These are phyloP conservation scores for Dexiosoma caninum DNA, from an alignment of 2,888 invertebrate species.

Conservation along the genomic window DNA sequence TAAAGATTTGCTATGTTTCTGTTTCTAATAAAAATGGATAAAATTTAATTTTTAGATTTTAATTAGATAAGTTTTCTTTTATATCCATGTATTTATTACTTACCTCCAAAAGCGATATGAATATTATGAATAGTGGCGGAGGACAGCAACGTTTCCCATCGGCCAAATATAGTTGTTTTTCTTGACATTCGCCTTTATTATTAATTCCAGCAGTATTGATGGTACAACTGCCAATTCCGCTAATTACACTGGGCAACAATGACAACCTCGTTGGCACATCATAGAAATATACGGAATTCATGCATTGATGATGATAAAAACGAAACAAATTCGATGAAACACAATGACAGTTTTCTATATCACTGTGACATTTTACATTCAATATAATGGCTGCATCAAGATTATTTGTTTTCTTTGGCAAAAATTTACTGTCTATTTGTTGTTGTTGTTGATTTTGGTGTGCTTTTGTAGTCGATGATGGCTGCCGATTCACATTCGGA, in stretches of 20 bases:
- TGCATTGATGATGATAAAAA: conserved; percentile 34
- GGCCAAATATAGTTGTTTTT: conserved; percentile 87
- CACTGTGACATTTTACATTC: conserved; percentile 54
- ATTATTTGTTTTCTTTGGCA: conserved; percentile 21
- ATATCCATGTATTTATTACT: conserved; percentile 78
- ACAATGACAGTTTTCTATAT: conserved; percentile 19
- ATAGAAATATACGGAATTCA: conserved; percentile 45
- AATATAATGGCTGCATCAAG: conserved; percentile 57
- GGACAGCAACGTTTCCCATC: conserved; percentile 96
- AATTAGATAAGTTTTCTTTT: too few relatives aligned
- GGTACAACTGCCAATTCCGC: background rate
- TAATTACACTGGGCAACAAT: conserved; percentile 53
- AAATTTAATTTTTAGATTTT: too few relatives aligned
- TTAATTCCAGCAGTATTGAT: background rate
- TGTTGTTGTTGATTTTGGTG: background rate
- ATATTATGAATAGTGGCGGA: conserved; percentile 94
- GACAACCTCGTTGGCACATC: conserved; percentile 55
- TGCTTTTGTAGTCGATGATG: background rate
- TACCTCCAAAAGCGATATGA: conserved; percentile 95
- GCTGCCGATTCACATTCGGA: conserved; percentile 34
- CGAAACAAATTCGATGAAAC: conserved; percentile 27
- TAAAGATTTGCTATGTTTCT: too few relatives aligned
- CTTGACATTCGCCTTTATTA: background rate
- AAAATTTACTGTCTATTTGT: background rate
- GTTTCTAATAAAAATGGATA: too few relatives aligned